phyloP scores from a whole-genome alignment of 2,888 invertebrate species.

The Adelphocoris suturalis region DNA sequence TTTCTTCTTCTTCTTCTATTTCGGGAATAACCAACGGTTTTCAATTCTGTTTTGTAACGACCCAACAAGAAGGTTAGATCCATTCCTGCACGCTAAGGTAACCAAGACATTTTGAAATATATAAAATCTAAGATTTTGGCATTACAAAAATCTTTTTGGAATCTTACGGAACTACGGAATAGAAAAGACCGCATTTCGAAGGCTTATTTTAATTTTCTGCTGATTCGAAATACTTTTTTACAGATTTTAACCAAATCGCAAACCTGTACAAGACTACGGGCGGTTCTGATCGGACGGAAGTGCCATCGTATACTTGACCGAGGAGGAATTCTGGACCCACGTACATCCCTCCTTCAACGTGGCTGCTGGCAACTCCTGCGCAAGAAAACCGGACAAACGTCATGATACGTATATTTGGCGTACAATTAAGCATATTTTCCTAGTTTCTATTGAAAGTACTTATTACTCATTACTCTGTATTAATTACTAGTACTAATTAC shows the following conservation, averaged over 20 bases:
- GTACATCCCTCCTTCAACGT: constrained; percentile 88
- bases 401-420: too few species aligned
- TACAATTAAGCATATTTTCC: neutral
- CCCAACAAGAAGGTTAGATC: too few species aligned
- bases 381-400: neutral
- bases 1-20: too few species aligned
- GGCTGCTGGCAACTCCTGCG: constrained; percentile 85
- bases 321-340: constrained; percentile 88
- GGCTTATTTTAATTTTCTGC: neutral
- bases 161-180: neutral
- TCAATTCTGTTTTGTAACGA: too few species aligned
- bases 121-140: too few species aligned
- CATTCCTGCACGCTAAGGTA: too few species aligned
- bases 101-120: too few species aligned
- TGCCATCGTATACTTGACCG: constrained; percentile 88
- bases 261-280: constrained; percentile 82
- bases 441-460: too few species aligned
- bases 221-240: neutral
- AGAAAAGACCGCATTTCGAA: neutral
- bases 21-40: too few species aligned
- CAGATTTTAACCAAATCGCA: neutral
- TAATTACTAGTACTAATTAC: too few species aligned
- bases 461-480: too few species aligned
- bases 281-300: constrained; percentile 79
- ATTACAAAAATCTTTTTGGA: too few species aligned